Base-by-base conservation (phyloP, 2,888 invertebrate species). In the Chironomus riparius region DNA sequence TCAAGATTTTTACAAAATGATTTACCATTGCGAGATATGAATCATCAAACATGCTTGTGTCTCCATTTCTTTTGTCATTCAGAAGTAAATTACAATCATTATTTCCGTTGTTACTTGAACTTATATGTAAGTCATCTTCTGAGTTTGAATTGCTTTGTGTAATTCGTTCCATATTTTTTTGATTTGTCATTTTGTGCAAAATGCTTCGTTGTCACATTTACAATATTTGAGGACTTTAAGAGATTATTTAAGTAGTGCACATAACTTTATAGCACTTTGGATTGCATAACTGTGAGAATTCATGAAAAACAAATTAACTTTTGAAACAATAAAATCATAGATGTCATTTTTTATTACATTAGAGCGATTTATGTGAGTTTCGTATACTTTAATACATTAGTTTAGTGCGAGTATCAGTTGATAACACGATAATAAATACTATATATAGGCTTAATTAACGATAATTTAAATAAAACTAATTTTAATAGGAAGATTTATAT, bases 41-140 rank as follows among this genome's bases (percentile, higher is more conserved):
- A 48, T 74, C 74, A 24, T 74, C 74, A 24, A 74, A 74, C 4
- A 74, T 22, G 18, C 74, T 74, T 3, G 15, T 74, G n/a, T 74
- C 74, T 22, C 22, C 47, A 68, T 74, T 47, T 13, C 18, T 74
- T 62, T 65, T 47, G 68, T 47, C 28, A 24, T 62, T 12, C 15
- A 68, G 47, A 12, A 65, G 7, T 1, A 65, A 65, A 3, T 61
- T 24, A 28, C 68, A 68, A 48, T 61, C 65, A 10, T 74, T 68
- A 15, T 65, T 65, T 47, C 15, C 5, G 24, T 74, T 74, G 18
- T 62, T 68, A 18, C 10, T 72, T 4, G 68, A 68, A 18, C 48
- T 18, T 15, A 68, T 47, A 38, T 65, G 68, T 62, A 68, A 61
- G 10, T 74, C 74, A 65, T 74, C 74, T n/a, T 74, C 74, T 0